Evolutionary conservation across 1,140 invertebrate genomes (phyloP).

Genomic region (Heliconius hewitsoni): DNA sequence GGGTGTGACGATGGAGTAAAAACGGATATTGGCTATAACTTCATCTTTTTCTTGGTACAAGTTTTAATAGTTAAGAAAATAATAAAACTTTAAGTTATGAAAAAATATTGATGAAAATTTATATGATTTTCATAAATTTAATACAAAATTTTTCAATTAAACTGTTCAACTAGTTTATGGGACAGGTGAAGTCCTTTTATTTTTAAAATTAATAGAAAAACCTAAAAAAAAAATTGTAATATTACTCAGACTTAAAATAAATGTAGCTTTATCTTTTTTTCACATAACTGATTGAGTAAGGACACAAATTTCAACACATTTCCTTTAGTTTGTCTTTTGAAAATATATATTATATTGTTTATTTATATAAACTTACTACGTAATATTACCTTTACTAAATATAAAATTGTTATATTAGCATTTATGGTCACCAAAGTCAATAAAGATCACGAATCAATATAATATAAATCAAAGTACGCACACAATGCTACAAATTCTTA

Average conservation of each 20-base stretch:
- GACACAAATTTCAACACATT: no score
- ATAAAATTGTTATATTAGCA: background rate
- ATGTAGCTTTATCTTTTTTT: background rate
- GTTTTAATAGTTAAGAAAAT: background rate
- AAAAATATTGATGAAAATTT: background rate
- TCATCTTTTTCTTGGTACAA: background rate
- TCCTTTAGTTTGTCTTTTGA: no score
- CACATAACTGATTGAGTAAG: background rate
- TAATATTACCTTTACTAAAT: no score
- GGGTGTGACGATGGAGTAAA: conserved; percentile 10
- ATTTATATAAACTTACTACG: no score
- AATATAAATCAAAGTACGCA: conserved; percentile 52
- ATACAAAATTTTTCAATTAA: background rate
- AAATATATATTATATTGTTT: no score
- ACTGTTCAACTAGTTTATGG: background rate
- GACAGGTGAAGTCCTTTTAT: background rate
- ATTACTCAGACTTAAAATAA: no score
- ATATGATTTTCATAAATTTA: background rate
- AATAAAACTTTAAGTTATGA: background rate
- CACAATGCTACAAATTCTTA: conserved; percentile 32
- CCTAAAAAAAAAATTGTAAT: no score
- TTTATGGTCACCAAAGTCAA: background rate
- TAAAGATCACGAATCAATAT: conserved; percentile 35
- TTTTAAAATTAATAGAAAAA: no score
- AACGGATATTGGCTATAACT: conserved; percentile 10